Evolutionary conservation across 2,888 invertebrate species (phyloP), one percentile per base, ranked within the genome.

Genomic region (Cynaeus angustus): DNA sequence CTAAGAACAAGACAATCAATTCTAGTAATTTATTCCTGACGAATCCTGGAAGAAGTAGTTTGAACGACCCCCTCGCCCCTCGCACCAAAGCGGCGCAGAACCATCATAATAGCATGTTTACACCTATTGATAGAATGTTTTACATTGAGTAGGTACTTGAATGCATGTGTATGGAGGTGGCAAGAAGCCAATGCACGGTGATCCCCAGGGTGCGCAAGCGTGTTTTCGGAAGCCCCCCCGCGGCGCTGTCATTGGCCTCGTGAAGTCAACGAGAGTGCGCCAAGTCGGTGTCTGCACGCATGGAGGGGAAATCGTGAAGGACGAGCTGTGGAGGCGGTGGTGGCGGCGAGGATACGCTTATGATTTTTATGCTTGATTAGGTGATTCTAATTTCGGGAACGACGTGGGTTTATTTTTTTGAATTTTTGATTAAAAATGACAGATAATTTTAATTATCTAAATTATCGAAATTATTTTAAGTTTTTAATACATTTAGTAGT

Each of bases 141-240:
- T 59, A 12, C 43, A 26, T 43, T 43, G 41, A 56, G 26, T 45
- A 52, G 26, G 38, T 61, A 46, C 38, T 41, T 45, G 53, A 45
- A 64, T 64, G 67, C 43, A 53, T 52, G 64, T 53, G 64, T 64
- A 59, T 70, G 68, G 68, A 66, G 69, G 71, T 62, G 72, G 68
- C 68, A 74, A 74, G 75, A 77, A 78, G 74, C 77, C 78, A 78
- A 78, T 78, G 75, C 77, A 72, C 76, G 72, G 28, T 62, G 70
- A 70, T 74, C 73, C 72, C 68, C 50, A 68, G 74, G 74, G 73
- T 70, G 76, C 77, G 74, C 76, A 76, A 56, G 72, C 75, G 73
- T 68, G 64, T 45, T 65, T 46, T 69, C 55, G 26, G 26, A 67
- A 38, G 48, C 62, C 66, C 73, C 72, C 70, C 72, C 65, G 70